Evolutionary conservation across 1,140 invertebrate species (phyloP), one percentile per base, ranked within the genome.

Genomic region (Ips nitidus): DNA sequence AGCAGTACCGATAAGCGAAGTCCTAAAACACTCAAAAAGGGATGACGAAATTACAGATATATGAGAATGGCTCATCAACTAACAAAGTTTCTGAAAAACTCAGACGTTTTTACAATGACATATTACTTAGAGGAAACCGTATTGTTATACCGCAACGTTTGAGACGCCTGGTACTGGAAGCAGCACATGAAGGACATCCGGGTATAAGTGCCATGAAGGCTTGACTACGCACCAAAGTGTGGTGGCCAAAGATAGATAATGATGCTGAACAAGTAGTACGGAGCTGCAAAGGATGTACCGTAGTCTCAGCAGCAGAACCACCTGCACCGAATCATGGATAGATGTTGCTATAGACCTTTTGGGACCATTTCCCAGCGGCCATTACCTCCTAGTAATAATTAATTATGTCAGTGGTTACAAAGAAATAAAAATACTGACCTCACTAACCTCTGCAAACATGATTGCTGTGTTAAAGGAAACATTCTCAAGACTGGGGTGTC

Each of bases 141-240:
- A 64, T 70, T 2, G 61, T 70, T 41, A 70, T 70, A 2, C 61
- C 68, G 6, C 39, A 5, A 4, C 7, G 5, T 5, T 57, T 82
- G 4, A 57, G 76, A 22, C 41, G 70, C 39, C 41, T 39, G 45
- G 71, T 80, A 4, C 62, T 83, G 45, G 41, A 61, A 42, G 86
- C 81, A 80, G 87, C 82, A 79, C 84, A 86, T 42, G 75, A 81
- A 73, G 81, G 78, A 2, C 85, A 87, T 73, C 78, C 80, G 2
- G 84, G 85, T 3, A 81, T 86, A 4, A 80, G 80, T 0, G 78
- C 75, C 0, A 88, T 87, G 84, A 88, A 88, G 75, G 70, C 76
- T 0, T 52, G 84, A 22, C 79, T 86, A 2, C 60, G 84, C n/a
- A 76, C 73, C 5, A 83, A 86, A 73, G 78, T 85, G 6, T 87